These are phyloP conservation scores for Euleptes europaea DNA, from an alignment of 2,113 vertebrate species.

Conservation along the genomic window DNA sequence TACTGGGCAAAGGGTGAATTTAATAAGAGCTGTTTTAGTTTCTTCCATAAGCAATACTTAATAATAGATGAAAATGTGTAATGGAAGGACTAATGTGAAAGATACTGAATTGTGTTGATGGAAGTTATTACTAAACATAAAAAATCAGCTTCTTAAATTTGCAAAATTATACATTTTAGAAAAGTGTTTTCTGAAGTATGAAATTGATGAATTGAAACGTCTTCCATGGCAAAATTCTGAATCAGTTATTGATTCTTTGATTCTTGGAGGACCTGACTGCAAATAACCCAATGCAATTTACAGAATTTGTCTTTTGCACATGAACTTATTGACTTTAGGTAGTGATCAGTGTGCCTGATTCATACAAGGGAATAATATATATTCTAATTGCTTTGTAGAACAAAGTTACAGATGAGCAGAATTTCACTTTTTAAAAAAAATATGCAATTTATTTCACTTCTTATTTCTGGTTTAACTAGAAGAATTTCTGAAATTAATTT, in stretches of 20 bases:
- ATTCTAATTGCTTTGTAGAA: too few species aligned
- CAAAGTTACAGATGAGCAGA: too few species aligned
- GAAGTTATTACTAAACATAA: too few species aligned
- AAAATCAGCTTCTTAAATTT: background rate
- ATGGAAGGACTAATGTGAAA: background rate
- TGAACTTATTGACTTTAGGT: background rate
- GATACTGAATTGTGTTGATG: background rate
- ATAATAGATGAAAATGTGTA: background rate
- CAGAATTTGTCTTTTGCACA: background rate
- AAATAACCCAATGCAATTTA: background rate
- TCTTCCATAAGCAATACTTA: background rate
- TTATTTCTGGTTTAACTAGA: too few species aligned
- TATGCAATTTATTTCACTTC: too few species aligned
- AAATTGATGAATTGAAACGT: background rate
- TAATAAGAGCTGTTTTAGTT: too few species aligned
- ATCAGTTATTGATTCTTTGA: background rate
- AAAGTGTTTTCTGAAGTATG: background rate
- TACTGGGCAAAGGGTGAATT: too few species aligned
- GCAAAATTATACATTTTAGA: background rate
- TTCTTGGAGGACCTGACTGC: background rate
- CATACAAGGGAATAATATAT: background rate
- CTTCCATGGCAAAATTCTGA: background rate
- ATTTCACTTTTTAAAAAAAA: too few species aligned
- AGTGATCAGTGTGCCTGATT: background rate
- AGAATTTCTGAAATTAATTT: too few species aligned